Conservation (phyloP, 1,140 invertebrate genomes). For the Steinernema khuongi region DNA sequence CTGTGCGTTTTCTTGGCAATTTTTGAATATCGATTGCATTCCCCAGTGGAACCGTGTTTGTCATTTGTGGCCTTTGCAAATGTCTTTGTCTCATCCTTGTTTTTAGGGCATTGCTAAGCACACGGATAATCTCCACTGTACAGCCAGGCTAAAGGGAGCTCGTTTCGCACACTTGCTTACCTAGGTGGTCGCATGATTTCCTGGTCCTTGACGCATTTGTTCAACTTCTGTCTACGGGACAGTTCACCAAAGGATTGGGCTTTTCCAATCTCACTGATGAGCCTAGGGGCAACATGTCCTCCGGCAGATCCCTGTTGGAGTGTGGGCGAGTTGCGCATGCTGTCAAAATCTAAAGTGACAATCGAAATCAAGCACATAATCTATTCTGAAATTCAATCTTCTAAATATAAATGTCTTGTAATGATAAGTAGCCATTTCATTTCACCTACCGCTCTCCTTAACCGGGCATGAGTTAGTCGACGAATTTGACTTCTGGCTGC, state of each 20-base stretch:
- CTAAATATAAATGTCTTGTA: too few relatives aligned
- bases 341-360: slow-evolving; percentile 26
- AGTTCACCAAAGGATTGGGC: slow-evolving; percentile 34
- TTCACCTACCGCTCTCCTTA: neutral
- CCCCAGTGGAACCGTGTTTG: too few relatives aligned
- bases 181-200: slow-evolving; percentile 40
- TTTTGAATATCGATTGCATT: too few relatives aligned
- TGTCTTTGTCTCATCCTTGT: too few relatives aligned
- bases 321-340: slow-evolving; percentile 23
- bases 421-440: neutral
- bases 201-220: slow-evolving; percentile 39
- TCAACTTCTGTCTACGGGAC: slow-evolving; percentile 29
- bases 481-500: slow-evolving; percentile 27
- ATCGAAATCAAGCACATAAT: neutral
- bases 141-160: too few relatives aligned
- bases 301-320: neutral
- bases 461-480: neutral
- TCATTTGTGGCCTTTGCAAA: too few relatives aligned
- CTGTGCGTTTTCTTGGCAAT: too few relatives aligned
- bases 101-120: too few relatives aligned
- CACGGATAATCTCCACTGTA: too few relatives aligned
- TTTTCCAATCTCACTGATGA: slow-evolving; percentile 36
- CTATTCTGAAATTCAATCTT: neutral
- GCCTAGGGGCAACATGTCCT: too few relatives aligned
- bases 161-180: too few relatives aligned